Base-by-base conservation (phyloP, 1,140 invertebrate genomes). In the Yoshiicerus persimilis region DNA sequence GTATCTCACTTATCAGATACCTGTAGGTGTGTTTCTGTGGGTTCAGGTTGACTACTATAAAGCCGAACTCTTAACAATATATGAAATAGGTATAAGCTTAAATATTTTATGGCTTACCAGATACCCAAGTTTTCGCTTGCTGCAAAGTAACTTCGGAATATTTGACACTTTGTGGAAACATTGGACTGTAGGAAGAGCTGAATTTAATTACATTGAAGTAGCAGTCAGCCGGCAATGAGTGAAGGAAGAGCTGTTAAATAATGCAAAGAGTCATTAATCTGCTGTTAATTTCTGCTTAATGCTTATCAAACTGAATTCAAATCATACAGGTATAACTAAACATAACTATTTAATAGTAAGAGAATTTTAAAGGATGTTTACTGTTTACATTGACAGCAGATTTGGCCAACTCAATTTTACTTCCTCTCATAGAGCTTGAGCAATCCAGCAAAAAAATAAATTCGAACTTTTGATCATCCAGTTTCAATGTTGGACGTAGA, bases 381-480 rank as follows among this genome's bases (percentile, higher is more conserved):
- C 66, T 30, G 13, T 30, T 2, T 10, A 90, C 90, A 20, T 89
- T 88, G 30, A 92, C 90, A 2, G 92, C 92, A 30, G 91, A 87
- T 86, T 90, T 91, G 11, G 92, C 92, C 62, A 87, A 86, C 64
- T 86, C 56, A 9, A 92, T 92, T 23, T 86, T 89, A 8, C 36
- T 6, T 10, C 91, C 91, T 13, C 8, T 27, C 91, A 92, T 92
- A 16, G 92, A 92, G 47, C 91, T 92, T 41, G 91, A 92, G 16
- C 91, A 75, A 87, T 92, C 92, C 36, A 92, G 87, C 5, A 92
- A 38, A 86, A 92, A 91, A 56, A 92, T 90, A 20, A 92, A 86
- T 80, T 92, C 92, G n/a, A 90, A 90, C 34, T 91, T 91, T 77
- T 90, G 91, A n/a, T 91, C 88, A 38, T 88, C 87, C 75, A 91